Base-by-base conservation (phyloP, 1,140 invertebrate genomes). In the Sarcophaga peregrina region DNA sequence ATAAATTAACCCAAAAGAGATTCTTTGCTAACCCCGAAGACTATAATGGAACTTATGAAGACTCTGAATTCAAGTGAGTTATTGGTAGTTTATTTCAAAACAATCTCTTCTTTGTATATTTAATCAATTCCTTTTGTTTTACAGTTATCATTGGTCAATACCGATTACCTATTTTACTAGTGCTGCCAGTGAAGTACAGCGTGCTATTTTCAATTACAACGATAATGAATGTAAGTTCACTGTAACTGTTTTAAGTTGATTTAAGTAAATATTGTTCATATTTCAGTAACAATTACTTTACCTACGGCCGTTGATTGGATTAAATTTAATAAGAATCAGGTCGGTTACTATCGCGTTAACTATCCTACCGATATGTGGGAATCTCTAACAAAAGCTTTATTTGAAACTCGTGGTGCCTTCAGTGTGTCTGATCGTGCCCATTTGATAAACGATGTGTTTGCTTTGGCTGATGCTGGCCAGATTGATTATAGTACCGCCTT, bases 271-370 rank as follows among this genome's bases (percentile, higher is more conserved):
- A 13, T 74, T 20, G 5, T 46, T 48, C 46, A 15, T 75, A 25
- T 84, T 82, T 47, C 78, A 86, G 85, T 85, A 10, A 85, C 74
- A 73, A 81, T 91, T 8, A 85, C 85, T 0, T 80, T 87, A 2
- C 11, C 81, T 6, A 83, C 80, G 20, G 75, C 86, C 47, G 91
- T 92, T 1, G 91, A 91, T n/a, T 97, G 96, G 95, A 91, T 97
- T 1, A 98, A 98, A 91, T 93, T 98, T 52, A 98, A 98, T 87
- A 93, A 93, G 74, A 93, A 95, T 83, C 96, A 98, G 92, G 92
- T 95, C 13, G 97, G 97, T 1, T 98, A 95, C 87, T 98, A 97
- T 89, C 92, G 96, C 72, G 96, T 98, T 0, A 97, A 97, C 88
- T 98, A 98, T 86, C 89, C 93, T 0, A 17, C 86, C 5, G 88